These are phyloP conservation scores for Nycticebus coucang DNA, from an alignment of 2,113 vertebrate genomes.

Conservation along the genomic window DNA sequence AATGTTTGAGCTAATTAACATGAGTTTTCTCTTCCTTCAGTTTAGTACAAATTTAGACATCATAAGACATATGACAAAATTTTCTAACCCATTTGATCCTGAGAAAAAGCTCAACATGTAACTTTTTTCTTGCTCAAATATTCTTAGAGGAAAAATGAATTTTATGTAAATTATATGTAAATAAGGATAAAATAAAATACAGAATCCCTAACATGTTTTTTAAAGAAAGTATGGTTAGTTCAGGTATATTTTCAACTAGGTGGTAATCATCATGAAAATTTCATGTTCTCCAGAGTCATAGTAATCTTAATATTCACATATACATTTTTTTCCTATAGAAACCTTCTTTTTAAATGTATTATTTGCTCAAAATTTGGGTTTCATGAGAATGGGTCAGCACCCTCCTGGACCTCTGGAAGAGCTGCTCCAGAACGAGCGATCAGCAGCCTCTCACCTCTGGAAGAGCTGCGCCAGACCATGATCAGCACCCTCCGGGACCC, in stretches of 20 bases:
- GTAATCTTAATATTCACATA: background rate
- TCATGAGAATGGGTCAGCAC: background rate
- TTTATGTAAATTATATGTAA: constrained; percentile 7
- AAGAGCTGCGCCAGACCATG: too few species aligned
- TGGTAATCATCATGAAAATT: background rate
- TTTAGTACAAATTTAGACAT: background rate
- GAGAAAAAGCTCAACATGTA: background rate
- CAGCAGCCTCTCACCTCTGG: too few species aligned
- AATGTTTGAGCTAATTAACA: constrained; percentile 33
- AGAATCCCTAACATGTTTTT: background rate
- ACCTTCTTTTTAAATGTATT: constrained; percentile 12
- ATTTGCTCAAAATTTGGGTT: background rate
- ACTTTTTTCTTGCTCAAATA: constrained; percentile 1
- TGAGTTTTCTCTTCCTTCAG: constrained; percentile 5
- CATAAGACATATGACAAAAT: constrained; percentile 20
- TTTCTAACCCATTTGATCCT: background rate
- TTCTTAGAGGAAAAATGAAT: background rate
- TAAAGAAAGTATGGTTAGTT: background rate
- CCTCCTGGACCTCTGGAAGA: too few species aligned
- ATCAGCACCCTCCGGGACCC: too few species aligned
- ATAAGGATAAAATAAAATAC: background rate
- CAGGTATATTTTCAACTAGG: background rate
- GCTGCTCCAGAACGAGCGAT: too few species aligned
- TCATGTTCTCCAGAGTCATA: background rate
- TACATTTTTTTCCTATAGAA: background rate